Percentiles rank a stretch among this genome's conserved stretches.
Conservation (phyloP, 1,140 invertebrate genomes). For the Trissolcus basalis region DNA sequence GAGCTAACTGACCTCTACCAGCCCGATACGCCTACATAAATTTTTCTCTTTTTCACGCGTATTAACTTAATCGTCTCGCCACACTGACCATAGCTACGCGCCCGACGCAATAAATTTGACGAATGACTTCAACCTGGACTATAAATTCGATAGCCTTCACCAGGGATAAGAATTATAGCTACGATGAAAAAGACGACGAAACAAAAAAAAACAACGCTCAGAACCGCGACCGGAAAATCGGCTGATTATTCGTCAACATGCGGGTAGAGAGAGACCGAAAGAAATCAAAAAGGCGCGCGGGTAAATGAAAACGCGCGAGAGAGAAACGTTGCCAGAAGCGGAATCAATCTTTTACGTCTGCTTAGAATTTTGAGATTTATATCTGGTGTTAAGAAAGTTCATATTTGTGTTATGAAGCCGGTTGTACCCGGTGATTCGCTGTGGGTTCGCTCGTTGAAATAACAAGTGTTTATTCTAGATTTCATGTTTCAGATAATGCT, state of each 20-base stretch:
- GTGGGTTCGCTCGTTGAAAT: too few relatives aligned
- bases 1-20: constrained; percentile 55
- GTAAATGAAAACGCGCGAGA: too few relatives aligned
- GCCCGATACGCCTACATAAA: constrained; percentile 59
- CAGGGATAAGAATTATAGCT: constrained; percentile 59
- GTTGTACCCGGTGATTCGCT: background rate
- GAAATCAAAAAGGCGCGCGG: too few relatives aligned
- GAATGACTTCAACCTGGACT: constrained; percentile 56
- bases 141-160: constrained; percentile 61
- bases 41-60: constrained; percentile 61
- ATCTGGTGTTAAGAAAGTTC: background rate
- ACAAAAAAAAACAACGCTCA: background rate
- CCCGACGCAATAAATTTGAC: constrained; percentile 59
- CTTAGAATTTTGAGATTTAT: constrained; percentile 3
- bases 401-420: background rate
- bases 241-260: constrained; percentile 35
- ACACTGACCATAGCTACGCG: constrained; percentile 50
- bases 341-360: background rate
- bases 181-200: constrained; percentile 30
- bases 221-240: constrained; percentile 10
- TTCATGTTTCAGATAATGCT: too few relatives aligned
- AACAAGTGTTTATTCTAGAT: too few relatives aligned
- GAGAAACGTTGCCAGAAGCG: background rate
- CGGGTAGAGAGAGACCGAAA: background rate
- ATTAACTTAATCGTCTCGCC: constrained; percentile 61